Evolutionary conservation across 2,797 vertebrate species (phyloP), one percentile per base, ranked within the genome.

Genomic region (Anas georgica): DNA sequence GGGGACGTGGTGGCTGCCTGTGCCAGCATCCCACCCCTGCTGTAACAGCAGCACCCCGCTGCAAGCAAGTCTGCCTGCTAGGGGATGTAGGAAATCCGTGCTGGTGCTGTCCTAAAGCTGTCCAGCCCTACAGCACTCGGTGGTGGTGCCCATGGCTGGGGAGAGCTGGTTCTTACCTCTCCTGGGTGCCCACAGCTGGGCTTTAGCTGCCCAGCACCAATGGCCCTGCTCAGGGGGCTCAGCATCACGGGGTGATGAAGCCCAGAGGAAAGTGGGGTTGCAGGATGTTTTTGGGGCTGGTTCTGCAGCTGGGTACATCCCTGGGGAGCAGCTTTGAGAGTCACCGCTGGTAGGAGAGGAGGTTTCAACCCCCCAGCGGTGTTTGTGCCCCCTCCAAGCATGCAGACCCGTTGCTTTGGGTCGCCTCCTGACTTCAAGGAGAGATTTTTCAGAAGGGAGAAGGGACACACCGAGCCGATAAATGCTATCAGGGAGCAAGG

Each of bases 141-240:
- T 6, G 0, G 58, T 3, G 13, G 18, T 56, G 33, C 17, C 4
- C 9, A 0, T 2, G 10, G 1, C 39, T 8, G 54, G n/a, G 66
- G 26, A 43, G n/a, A 68, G 45, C 16, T 72, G 50, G 41, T 17
- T 6, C 20, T 8, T 4, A 1, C 33, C 29, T 43, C 46, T 70
- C 52, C 66, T 17, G 16, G 20, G 14, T 35, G 37, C 25, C 60
- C 3, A 0, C 14, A 26, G 41, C 56, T 37, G 4, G 17, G 46
- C 58, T 15, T 52, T 17, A 23, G 6, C 66, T 75, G 70, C 62
- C 52, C 2, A 35, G 85, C 33, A 45, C 70, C n/a, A 17, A 4
- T 35, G 73, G 23, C 21, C 31, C 84, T 59, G 29, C 64, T 16
- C 4, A 8, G 20, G 58, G 50, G 35, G 20, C 75, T 41, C 1